Conservation (phyloP, 2,113 vertebrate genomes). For the Xenus cinereus region DNA sequence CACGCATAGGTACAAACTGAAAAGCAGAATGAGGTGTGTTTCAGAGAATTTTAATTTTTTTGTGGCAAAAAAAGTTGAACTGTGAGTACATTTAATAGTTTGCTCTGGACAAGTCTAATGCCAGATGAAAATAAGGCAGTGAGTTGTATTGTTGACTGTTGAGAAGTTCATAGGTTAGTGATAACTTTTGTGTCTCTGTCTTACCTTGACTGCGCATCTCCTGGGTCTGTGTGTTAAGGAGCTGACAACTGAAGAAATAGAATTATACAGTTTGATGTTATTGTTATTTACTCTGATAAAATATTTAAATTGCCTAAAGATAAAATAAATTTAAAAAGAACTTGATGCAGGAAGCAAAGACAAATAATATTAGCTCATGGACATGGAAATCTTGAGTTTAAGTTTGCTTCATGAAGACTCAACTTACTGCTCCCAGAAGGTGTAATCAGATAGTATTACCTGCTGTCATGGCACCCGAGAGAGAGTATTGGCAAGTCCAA, state of each 20-base stretch:
- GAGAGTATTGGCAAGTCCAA: not conserved
- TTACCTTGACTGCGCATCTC: not conserved
- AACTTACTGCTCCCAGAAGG: not conserved
- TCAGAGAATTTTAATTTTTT: not conserved
- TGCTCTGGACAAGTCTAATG: not conserved
- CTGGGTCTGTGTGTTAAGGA: not conserved
- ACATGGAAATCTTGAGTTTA: not conserved
- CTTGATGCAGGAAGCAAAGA: not conserved
- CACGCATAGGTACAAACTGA: not conserved
- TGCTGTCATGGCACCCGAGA: not conserved
- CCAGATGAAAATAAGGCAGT: not conserved
- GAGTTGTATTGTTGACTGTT: not conserved
- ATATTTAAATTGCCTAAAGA: conserved; percentile 28
- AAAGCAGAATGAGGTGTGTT: not conserved
- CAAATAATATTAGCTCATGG: not conserved
- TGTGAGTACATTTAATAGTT: not conserved
- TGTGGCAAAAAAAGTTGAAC: not conserved
- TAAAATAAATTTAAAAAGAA: not conserved
- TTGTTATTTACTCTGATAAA: conserved; percentile 20
- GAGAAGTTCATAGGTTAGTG: not conserved
- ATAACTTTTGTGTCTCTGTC: not conserved
- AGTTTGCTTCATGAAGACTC: not conserved
- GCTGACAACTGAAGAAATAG: not conserved
- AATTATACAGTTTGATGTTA: not conserved
- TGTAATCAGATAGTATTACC: not conserved